phyloP scores from a whole-genome alignment of 2,888 invertebrate species.

The Caradrina clavipalpis region DNA sequence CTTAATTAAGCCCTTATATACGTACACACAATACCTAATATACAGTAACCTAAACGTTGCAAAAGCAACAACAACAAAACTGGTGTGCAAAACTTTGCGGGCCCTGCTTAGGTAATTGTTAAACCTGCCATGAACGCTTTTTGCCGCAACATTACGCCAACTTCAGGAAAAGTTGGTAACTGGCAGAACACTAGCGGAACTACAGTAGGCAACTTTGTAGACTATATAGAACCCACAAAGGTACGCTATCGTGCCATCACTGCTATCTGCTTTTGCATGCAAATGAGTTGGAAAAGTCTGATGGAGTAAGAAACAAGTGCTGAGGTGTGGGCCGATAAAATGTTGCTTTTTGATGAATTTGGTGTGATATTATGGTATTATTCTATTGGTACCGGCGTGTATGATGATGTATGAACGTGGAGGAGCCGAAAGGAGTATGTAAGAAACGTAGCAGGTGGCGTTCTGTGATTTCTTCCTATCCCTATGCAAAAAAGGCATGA shows the following conservation, averaged over 20 bases:
- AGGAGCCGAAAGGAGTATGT: no score
- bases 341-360: conserved; percentile 60
- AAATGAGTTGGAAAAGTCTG: conserved; percentile 90
- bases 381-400: no score
- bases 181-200: conserved; percentile 78
- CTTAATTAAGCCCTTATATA: conserved; percentile 34
- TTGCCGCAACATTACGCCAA: conserved; percentile 89
- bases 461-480: no score
- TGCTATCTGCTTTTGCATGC: conserved; percentile 90
- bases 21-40: conserved; percentile 39
- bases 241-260: conserved; percentile 87
- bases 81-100: conserved; percentile 75
- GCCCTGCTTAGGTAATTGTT: conserved; percentile 89
- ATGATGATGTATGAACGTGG: no score
- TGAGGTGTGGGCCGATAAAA: conserved; percentile 69
- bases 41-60: conserved; percentile 59
- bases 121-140: conserved; percentile 89
- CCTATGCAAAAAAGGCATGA: no score
- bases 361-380: no score
- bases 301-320: conserved; percentile 85
- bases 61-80: conserved; percentile 78
- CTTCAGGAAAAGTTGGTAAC: conserved; percentile 86
- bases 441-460: no score
- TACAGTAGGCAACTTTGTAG: conserved; percentile 82
- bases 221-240: conserved; percentile 88